Evolutionary conservation across 2,888 invertebrate species (phyloP).

Genomic region (Diachrysia chrysitis): DNA sequence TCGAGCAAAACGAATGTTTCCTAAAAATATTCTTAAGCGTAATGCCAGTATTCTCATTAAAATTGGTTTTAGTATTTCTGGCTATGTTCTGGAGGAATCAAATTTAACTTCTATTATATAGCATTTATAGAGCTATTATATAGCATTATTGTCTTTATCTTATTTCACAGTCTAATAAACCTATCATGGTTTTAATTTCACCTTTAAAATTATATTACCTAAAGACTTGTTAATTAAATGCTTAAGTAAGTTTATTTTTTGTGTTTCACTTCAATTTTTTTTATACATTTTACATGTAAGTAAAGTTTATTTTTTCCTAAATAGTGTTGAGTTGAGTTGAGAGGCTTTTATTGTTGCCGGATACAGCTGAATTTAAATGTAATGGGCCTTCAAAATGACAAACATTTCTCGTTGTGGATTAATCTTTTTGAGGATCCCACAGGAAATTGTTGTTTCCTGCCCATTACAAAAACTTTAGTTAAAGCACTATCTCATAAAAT

Average conservation of each 20-base stretch:
- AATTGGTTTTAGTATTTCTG: conserved; percentile 5
- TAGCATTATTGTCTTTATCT: conserved; percentile 27
- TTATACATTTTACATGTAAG: no score
- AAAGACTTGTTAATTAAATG: no score
- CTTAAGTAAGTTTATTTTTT: no score
- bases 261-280: no score
- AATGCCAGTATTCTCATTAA: conserved; percentile 11
- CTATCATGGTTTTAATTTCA: background rate
- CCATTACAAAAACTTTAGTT: conserved; percentile 4
- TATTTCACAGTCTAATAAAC: conserved; percentile 12
- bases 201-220: no score
- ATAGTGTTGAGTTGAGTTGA: no score
- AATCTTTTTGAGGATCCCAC: background rate
- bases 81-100: conserved; percentile 13
- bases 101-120: no score
- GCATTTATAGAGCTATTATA: no score
- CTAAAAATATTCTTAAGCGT: conserved; percentile 17
- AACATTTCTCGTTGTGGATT: background rate
- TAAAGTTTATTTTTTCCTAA: no score
- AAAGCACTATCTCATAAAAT: background rate
- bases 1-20: background rate
- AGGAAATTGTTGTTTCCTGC: background rate
- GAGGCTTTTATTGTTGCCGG: background rate
- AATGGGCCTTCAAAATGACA: background rate
- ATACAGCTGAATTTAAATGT: background rate